A percentile compares a stretch with the other conserved stretches of the same genome.
phyloP scores from a whole-genome alignment of 2,888 invertebrate species.

The Andricus quercusramuli region DNA sequence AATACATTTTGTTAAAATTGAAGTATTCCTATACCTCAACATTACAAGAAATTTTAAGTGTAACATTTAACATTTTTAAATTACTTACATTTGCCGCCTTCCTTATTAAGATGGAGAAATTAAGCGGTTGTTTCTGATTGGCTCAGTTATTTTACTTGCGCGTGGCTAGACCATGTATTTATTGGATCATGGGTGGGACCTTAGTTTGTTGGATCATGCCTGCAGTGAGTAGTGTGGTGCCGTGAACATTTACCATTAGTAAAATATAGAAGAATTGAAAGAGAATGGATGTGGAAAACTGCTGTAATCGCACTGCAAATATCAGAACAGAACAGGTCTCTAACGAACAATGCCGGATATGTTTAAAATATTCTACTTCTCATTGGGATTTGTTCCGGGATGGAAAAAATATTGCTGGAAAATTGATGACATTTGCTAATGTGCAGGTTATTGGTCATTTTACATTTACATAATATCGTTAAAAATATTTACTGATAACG shows the following conservation, averaged over 20 bases:
- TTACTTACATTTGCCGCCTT: no score
- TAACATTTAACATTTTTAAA: no score
- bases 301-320: neutral
- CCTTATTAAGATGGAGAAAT: no score
- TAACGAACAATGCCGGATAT: conserved; percentile 6
- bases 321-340: neutral
- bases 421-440: conserved; percentile 30
- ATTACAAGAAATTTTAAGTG: no score
- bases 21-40: no score
- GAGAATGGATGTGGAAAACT: conserved; percentile 6
- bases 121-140: no score
- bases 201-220: no score
- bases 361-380: conserved; percentile 9
- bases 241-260: neutral
- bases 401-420: conserved; percentile 20
- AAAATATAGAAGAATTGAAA: neutral
- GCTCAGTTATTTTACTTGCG: no score
- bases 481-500: neutral
- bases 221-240: no score
- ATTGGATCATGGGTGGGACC: no score
- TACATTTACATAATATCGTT: neutral
- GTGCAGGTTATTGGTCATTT: neutral
- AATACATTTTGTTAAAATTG: no score
- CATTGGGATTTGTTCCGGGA: neutral
- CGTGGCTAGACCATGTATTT: no score